phyloP scores from a whole-genome alignment of 2,797 vertebrate species.

The Austrolebias charrua region DNA sequence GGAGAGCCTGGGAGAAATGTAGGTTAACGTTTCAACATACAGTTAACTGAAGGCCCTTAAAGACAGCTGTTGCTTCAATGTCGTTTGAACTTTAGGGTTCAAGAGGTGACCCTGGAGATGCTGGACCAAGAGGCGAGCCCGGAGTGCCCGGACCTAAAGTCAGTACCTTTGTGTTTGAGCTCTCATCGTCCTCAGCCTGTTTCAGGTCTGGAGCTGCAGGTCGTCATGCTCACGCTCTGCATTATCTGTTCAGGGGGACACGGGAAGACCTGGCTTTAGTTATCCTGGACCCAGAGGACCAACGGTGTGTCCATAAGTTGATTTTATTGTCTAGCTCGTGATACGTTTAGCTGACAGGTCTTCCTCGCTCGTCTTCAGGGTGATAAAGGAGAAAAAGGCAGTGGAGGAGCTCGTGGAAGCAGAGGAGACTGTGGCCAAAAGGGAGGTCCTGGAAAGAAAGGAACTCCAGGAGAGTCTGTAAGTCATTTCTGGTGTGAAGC shows the following conservation, averaged over 20 bases:
- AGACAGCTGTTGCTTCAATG: slow-evolving; percentile 10
- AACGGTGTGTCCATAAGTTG: slow-evolving; percentile 67
- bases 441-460: slow-evolving; percentile 84
- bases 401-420: slow-evolving; percentile 82
- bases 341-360: slow-evolving; percentile 2
- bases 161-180: slow-evolving; percentile 11
- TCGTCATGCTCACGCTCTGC: slow-evolving; percentile 25
- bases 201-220: not conserved
- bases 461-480: slow-evolving; percentile 82
- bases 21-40: slow-evolving; percentile 54
- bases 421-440: slow-evolving; percentile 92
- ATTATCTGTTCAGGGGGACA: slow-evolving; percentile 80
- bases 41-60: not conserved
- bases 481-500: slow-evolving; percentile 18
- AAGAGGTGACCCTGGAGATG: slow-evolving; percentile 88
- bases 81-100: slow-evolving; percentile 81
- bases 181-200: not conserved
- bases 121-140: slow-evolving; percentile 88
- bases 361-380: too few species aligned
- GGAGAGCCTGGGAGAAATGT: slow-evolving; percentile 88
- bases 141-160: slow-evolving; percentile 88
- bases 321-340: not conserved
- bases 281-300: slow-evolving; percentile 89
- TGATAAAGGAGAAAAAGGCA: slow-evolving; percentile 85
- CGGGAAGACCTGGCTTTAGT: slow-evolving; percentile 91